Conservation (phyloP, 2,888 invertebrate species). For the Apamea sordens region DNA sequence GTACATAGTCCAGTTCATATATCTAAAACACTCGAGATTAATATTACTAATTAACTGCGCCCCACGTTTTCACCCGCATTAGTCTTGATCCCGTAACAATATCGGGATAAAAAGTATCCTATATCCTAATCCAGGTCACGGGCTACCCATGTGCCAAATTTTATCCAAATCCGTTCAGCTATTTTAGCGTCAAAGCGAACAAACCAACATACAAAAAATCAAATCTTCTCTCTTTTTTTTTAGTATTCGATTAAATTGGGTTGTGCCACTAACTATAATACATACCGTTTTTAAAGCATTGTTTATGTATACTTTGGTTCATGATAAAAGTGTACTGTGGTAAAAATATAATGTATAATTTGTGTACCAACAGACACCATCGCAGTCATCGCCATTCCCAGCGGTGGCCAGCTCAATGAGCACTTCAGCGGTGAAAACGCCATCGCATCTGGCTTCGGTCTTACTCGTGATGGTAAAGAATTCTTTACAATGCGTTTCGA, state of each 20-base stretch:
- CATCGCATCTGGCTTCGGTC: conserved; percentile 80
- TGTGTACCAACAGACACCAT: conserved; percentile 64
- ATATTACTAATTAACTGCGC: too few species aligned
- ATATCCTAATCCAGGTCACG: neutral
- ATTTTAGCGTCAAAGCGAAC: neutral
- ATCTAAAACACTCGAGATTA: neutral
- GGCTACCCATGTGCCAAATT: neutral
- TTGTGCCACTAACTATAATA: too few species aligned
- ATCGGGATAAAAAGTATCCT: neutral
- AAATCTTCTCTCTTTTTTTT: too few species aligned
- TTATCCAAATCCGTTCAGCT: neutral
- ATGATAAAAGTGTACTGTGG: too few species aligned
- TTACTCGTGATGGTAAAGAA: conserved; percentile 49
- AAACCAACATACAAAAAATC: too few species aligned
- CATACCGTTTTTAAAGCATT: too few species aligned
- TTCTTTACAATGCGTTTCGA: too few species aligned
- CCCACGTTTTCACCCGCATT: too few species aligned
- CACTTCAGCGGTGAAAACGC: conserved; percentile 70
- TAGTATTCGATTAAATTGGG: too few species aligned
- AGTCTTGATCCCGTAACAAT: too few species aligned
- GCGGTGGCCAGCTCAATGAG: conserved; percentile 67
- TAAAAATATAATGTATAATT: too few species aligned
- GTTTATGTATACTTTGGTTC: too few species aligned
- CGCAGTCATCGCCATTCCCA: conserved; percentile 68
- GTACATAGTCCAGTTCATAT: neutral